Base-by-base conservation (phyloP, 2,888 invertebrate species). In the Frankliniella intonsa region DNA sequence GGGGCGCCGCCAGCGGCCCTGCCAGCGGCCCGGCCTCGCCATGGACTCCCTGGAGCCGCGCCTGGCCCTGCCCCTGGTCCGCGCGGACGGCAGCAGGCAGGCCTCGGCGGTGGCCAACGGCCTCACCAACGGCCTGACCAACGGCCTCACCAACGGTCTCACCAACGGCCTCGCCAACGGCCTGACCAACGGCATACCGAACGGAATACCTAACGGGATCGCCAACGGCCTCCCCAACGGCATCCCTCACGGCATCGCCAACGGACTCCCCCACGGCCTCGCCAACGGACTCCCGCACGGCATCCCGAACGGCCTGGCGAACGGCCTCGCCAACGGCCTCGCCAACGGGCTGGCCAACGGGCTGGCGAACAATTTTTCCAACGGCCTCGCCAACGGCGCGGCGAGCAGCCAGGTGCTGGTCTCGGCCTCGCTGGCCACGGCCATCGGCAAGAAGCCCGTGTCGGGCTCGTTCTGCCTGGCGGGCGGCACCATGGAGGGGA, bases 401-500 rank as follows among this genome's bases (percentile, higher is more conserved):
- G 81, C 82, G 81, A 80, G 62, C 81, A 82, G 55, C 82, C 82
- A 80, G 81, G 82, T 14, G 82, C 83, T 62, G 81, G 82, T 82
- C 82, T 65, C 82, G 38, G 81, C 81, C 80, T 81, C 82, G 81
- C 81, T 83, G 49, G 82, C 85, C 25, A 84, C 85, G 38, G 92
- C 93, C 82, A 92, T 94, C 82, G 92, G 94, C 65, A 92, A 94
- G 86, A 93, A 94, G 87, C 95, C 95, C 87, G 91, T 96, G 84
- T 94, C 95, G 25, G 96, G 96, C 85, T 95, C 95, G 82, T 96
- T 96, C 89, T 95, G 95, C 87, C 92, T 96, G 83, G 95, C 95
- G 80, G 96, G 96, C 82, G 96, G 96, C 89, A 96, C 96, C 83
- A 96, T 96, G 95, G 96, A 96, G 88, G 96, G 95, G 86, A 96